Percentiles rank a stretch among this genome's conserved stretches.
phyloP scores from a whole-genome alignment of 2,888 invertebrate species.

The Conomelus anceps region DNA sequence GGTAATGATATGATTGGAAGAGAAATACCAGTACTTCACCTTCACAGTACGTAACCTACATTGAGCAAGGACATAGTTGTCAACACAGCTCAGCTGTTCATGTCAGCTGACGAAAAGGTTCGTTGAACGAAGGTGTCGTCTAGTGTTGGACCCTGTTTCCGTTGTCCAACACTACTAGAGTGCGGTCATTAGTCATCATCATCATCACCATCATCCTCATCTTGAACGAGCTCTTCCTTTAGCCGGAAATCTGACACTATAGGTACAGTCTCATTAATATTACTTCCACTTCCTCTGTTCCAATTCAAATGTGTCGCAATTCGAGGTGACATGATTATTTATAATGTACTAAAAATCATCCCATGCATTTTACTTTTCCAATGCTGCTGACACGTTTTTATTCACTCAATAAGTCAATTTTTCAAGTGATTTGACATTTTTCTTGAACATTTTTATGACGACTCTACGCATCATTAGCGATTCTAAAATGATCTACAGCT shows the following conservation, averaged over 20 bases:
- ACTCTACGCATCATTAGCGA: no score
- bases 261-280: neutral
- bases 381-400: neutral
- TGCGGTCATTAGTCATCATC: neutral
- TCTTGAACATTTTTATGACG: no score
- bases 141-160: no score
- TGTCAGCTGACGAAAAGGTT: neutral
- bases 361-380: neutral
- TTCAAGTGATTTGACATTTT: no score
- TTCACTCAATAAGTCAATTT: no score
- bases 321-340: neutral
- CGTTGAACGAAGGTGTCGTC: neutral
- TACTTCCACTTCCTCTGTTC: neutral
- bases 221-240: neutral
- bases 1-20: neutral
- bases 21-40: neutral
- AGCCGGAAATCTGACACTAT: neutral
- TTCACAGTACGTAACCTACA: neutral
- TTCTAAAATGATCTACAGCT: no score
- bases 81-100: neutral
- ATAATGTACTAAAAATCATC: neutral
- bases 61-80: neutral
- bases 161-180: neutral
- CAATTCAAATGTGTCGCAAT: neutral
- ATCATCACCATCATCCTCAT: neutral